Base-by-base conservation (phyloP, 2,113 vertebrate species). In the Argyrosomus japonicus region DNA sequence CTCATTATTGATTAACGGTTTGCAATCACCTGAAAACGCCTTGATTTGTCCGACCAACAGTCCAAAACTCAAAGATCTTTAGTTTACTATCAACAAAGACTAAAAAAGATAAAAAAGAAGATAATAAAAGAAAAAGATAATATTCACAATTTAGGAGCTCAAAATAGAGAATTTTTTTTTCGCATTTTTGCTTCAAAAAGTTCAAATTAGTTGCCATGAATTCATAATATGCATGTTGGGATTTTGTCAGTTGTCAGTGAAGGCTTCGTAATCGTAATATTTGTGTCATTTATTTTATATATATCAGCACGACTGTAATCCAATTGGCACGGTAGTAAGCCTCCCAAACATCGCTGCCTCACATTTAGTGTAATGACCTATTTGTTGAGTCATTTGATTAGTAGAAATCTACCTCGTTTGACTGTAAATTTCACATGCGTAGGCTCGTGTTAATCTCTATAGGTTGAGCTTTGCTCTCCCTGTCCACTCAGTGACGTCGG, bases 401-500 rank as follows among this genome's bases (percentile, higher is more conserved):
- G 48, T 17, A 47, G 27, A 64, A 74, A 61, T 86, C 60, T 68
- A 48, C 47, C n/a, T 68, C 5, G 25, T 67, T 81, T 43, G 32
- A 61, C 51, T 48, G 51, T 54, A 72, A 17, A 71, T 70, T 15
- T n/a, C 19, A 23, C 48, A 5, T 19, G 64, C 21, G 47, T 68
- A 29, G 36, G 45, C 47, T 65, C 77, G 40, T 73, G 58, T 25
- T 60, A 23, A 18, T 72, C 43, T 68, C n/a, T 64, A n/a, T 72
- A 63, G 63, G 68, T 78, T 56, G 29, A 69, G 65, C 68, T 19
- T 29, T 63, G 27, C 74, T 75, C 61, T 79, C 81, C 32, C 32
- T 62, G 27, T 82, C 67, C 58, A 32, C 70, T 85, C 10, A 50
- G 12, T 13, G 85, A 91, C n/a, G 80, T 87, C 29, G 36, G 60